Conservation (phyloP, 2,888 invertebrate genomes). For the Rotaria macrura region DNA sequence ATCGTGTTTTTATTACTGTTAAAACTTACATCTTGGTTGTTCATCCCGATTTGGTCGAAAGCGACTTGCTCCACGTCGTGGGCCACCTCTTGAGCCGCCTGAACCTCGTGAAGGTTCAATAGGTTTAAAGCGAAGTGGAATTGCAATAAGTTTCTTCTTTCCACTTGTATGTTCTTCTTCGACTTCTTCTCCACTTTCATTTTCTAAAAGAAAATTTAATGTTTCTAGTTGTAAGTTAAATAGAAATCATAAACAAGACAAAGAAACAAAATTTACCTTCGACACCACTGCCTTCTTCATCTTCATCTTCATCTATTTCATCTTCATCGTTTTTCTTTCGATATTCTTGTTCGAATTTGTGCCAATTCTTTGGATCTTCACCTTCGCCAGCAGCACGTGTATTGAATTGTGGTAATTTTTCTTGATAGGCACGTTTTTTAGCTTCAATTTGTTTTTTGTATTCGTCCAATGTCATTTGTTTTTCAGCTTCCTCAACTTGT, state of each 20-base stretch:
- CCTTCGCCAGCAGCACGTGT: conserved; percentile 33
- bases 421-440: not conserved
- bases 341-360: not conserved
- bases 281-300: conserved; percentile 12
- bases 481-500: conserved; percentile 5
- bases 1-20: no score
- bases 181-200: conserved; percentile 28
- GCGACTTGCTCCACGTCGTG: not conserved
- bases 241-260: no score
- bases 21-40: conserved; percentile 13
- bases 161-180: conserved; percentile 24
- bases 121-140: conserved; percentile 19
- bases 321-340: conserved; percentile 25
- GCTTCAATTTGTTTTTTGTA: conserved; percentile 27
- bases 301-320: conserved; percentile 25
- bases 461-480: conserved; percentile 29
- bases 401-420: conserved; percentile 24
- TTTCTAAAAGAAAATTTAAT: not conserved
- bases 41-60: conserved; percentile 17
- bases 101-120: not conserved
- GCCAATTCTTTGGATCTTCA: conserved; percentile 26
- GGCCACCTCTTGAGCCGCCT: conserved; percentile 14
- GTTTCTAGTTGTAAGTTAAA: no score
- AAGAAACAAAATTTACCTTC: not conserved
- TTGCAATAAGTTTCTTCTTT: conserved; percentile 2